Base-by-base conservation (phyloP, 1,140 invertebrate genomes). In the Drosophila insularis region DNA sequence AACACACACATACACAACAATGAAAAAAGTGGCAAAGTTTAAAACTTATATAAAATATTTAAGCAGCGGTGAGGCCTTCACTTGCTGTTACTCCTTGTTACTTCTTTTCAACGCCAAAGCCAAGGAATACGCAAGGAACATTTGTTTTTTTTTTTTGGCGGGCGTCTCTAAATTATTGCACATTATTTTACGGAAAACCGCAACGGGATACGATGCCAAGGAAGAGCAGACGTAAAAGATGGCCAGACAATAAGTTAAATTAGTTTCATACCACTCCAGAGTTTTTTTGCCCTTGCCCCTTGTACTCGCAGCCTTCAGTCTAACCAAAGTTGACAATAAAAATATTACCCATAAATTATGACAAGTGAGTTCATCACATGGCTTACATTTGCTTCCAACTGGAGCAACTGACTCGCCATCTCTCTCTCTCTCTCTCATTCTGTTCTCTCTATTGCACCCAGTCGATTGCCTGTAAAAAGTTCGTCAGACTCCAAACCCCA, bases 311-410 rank as follows among this genome's bases (percentile, higher is more conserved):
- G 27, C 6, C 27, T 27, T 27, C 27, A 5, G 27, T 58, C 40
- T 35, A 35, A 17, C 35, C 59, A 11, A 35, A 11, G 31, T 56
- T 59, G 72, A 77, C 84, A 82, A 73, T 74, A 89, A 84, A 89
- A 89, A 89, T 89, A 84, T 84, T 78, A 78, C 69, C 64, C 85
- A 84, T 84, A 84, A 89, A 89, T 89, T 89, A 89, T 84, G 70
- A 70, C 68, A 73, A 82, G 74, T 73, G 84, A 86, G 84, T 87
- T 89, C 84, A 86, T 86, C 79, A 79, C 82, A 87, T 65, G 71
- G 72, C 68, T 73, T 67, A 75, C 71, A 73, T 74, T 78, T 58
- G 27, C 58, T 62, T 60, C 35, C 63, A 27, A 53, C 63, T 68
- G 69, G 65, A 70, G 64, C 31, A 23, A 46, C 11, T 53, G 53